Base-by-base conservation (phyloP, 2,888 invertebrate species). In the Drosophila mercatorum region DNA sequence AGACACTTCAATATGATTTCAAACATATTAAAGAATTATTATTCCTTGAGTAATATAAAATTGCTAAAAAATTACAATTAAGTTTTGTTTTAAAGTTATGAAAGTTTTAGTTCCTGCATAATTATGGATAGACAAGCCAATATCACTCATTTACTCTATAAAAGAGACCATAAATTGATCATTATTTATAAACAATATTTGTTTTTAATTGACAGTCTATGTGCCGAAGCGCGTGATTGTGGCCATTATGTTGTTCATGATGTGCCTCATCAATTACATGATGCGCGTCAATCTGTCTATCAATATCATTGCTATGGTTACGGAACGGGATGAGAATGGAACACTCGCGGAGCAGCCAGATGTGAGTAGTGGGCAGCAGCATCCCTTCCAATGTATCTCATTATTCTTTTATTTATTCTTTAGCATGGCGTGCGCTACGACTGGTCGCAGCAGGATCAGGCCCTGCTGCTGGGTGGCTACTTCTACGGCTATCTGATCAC, bases 241-340 rank as follows among this genome's bases (percentile, higher is more conserved):
- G 40, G 96, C 94, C 51, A 75, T 96, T 47, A 96, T 96, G 96
- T 92, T 96, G 78, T 96, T 96, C 91, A 95, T 95, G 68, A 94
- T 95, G 74, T 96, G 96, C 80, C 95, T 96, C 93, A 94, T 95
- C 78, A 94, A 94, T 17, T 96, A 96, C 93, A 95, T 96, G 95
- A 94, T 96, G 75, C 94, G 96, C 58, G 95, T 96, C 2, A 96
- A 96, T 91, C 95, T 96, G 93, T 96, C 96, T 17, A 95, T 96
- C 58, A 95, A 95, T 80, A 94, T 96, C 46, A 94, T 96, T 52
- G 96, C 95, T 7, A 96, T 96, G 96, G 95, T 95, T 4, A 93
- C 95, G 8, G 93, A 94, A 1, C 67, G 62, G 10, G 2, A 89
- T 7, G 82, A 91, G 17, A 92, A 91, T 47, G 70, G 83, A 17